Evolutionary conservation across 2,888 invertebrate genomes (phyloP), one percentile per base, ranked within the genome.

Genomic region (Ophion ellenae): DNA sequence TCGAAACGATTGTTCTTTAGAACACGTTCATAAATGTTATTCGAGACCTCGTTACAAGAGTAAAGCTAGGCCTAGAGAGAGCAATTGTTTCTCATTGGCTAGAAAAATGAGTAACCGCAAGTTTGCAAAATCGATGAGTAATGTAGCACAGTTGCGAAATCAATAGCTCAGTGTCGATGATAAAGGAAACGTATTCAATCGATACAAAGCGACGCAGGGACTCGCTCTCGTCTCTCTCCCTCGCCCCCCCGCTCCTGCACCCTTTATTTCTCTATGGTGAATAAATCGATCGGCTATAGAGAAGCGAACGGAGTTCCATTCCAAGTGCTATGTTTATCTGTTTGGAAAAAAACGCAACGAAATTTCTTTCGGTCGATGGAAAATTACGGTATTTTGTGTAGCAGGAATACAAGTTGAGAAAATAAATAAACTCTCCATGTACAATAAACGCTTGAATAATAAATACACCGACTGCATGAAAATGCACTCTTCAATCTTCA

Each of bases 241-340:
- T 40, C 40, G 6, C 9, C 40, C 40, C 9, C 40, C 40, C 40
- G 0, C 40, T 4, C 40, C 40, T 7, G 0, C 40, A 7, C 40
- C 57, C 47, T 57, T n/a, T n/a, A 32, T 59, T 59, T 10, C 17
- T 17, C 7, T 24, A 36, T 28, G 11, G 57, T 5, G n/a, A 73
- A 73, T 5, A 36, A 73, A 73, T 73, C 71, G 71, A 73, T 73
- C 24, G n/a, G 10, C 17, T n/a, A 59, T 59, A 32, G n/a, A 17
- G 1, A 73, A 17, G 4, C 10, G 74, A 74, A 32, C 14, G 36
- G 2, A 14, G 20, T 40, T 32, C 4, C 28, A 61, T 11, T 17
- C 14, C 28, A 10, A 45, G 20, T 73, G 20, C 40, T 40, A n/a
- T n/a, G 59, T 28, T 24, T 45, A 63, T 61, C 24, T 17, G 11